These are phyloP conservation scores for Danio aesculapii DNA, from an alignment of 2,797 vertebrate genomes.

Conservation along the genomic window DNA sequence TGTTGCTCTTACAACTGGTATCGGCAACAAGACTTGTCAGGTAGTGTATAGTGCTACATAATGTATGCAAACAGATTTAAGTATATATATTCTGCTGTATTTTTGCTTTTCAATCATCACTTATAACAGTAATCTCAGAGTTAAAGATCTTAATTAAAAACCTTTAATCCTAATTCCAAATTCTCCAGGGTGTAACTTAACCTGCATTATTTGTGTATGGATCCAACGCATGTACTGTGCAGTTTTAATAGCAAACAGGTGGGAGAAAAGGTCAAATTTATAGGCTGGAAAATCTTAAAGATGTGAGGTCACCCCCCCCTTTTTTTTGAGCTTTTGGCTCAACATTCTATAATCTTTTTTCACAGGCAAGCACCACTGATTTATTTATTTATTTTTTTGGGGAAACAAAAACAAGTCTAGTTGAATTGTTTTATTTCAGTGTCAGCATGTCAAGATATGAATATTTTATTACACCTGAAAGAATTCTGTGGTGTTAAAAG, in stretches of 20 bases:
- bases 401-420: not conserved
- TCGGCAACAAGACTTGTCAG: too few relatives aligned
- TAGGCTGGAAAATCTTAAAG: not conserved
- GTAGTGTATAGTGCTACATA: not conserved
- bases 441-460: not conserved
- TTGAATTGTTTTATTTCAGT: not conserved
- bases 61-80: not conserved
- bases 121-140: not conserved
- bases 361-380: not conserved
- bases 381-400: not conserved
- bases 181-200: not conserved
- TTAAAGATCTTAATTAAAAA: not conserved
- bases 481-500: not conserved
- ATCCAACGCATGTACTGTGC: not conserved
- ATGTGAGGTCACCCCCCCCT: not conserved
- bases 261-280: not conserved
- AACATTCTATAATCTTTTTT: not conserved
- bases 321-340: not conserved
- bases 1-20: too few relatives aligned
- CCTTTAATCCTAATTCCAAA: not conserved
- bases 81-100: not conserved
- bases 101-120: not conserved
- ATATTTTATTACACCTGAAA: not conserved
- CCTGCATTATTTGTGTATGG: not conserved
- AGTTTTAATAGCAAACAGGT: not conserved